A percentile compares a stretch with the other conserved stretches of the same genome.
Conservation (phyloP, 2,113 vertebrate species). For the Peromyscus leucopus region DNA sequence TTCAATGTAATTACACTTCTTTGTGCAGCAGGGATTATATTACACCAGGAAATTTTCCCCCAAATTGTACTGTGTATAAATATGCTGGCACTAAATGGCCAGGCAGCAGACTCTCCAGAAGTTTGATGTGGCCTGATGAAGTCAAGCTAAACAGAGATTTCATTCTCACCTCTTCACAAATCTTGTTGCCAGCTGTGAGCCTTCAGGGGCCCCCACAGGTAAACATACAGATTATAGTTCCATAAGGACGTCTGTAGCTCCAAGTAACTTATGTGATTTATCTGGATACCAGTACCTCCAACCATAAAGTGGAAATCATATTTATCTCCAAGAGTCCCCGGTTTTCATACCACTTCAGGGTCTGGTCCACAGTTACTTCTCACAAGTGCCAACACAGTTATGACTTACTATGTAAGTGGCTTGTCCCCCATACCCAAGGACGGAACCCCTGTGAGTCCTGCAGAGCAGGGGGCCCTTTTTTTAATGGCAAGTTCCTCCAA, state of each 20-base stretch:
- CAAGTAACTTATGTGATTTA: slow-evolving; percentile 2
- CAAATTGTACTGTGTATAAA: background rate
- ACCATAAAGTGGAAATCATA: background rate
- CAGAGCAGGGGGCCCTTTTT: background rate
- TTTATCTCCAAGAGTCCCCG: background rate
- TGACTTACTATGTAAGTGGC: background rate
- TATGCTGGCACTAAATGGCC: background rate
- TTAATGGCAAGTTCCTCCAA: background rate
- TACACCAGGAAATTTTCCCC: background rate
- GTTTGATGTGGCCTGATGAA: background rate
- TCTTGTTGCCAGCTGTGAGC: background rate
- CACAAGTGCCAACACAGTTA: background rate
- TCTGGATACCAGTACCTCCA: background rate
- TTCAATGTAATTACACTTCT: background rate
- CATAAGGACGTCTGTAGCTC: background rate
- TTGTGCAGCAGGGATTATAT: background rate
- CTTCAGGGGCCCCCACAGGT: background rate
- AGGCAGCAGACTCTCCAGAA: background rate
- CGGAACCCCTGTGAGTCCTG: background rate
- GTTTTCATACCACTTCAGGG: slow-evolving; percentile 11
- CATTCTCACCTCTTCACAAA: background rate
- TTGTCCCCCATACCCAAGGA: rapidly evolving
- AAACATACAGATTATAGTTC: background rate
- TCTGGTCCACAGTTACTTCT: background rate
- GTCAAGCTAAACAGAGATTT: background rate